Evolutionary conservation across 2,797 vertebrate genomes (phyloP).

Genomic region (Erpetoichthys calabaricus): DNA sequence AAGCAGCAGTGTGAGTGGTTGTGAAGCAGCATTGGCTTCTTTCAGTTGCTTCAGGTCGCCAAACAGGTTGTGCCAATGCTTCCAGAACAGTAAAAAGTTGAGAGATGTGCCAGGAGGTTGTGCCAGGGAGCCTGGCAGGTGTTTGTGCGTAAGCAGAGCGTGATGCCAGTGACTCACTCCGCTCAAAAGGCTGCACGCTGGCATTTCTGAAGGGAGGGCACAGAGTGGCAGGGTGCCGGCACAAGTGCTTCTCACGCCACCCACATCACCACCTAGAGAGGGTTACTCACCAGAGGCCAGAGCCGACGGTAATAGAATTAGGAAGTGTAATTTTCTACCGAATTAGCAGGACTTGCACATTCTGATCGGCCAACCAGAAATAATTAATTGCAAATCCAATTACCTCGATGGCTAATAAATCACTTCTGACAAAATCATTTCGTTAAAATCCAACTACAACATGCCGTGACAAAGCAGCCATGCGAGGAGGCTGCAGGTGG

Average conservation of each 20-base stretch:
- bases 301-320: conserved; percentile 16
- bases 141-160: no score
- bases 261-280: no score
- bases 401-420: conserved; percentile 43
- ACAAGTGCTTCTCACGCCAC: background rate
- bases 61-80: no score
- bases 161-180: no score
- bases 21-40: no score
- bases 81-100: no score
- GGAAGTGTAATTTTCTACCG: conserved; percentile 44
- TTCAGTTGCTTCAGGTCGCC: no score
- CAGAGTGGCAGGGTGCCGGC: background rate
- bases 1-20: no score
- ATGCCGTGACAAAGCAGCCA: background rate
- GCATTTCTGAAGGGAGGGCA: background rate
- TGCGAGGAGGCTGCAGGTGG: background rate
- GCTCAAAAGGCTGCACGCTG: no score
- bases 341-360: conserved; percentile 44
- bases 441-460: conserved; percentile 6
- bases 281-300: no score
- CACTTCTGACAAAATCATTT: conserved; percentile 38
- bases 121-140: no score
- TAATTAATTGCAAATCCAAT: conserved; percentile 71
- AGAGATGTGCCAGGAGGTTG: no score
- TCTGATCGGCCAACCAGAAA: conserved; percentile 49